Evolutionary conservation across 1,140 invertebrate species (phyloP), one percentile per base, ranked within the genome.

Genomic region (Halictus rubicundus): DNA sequence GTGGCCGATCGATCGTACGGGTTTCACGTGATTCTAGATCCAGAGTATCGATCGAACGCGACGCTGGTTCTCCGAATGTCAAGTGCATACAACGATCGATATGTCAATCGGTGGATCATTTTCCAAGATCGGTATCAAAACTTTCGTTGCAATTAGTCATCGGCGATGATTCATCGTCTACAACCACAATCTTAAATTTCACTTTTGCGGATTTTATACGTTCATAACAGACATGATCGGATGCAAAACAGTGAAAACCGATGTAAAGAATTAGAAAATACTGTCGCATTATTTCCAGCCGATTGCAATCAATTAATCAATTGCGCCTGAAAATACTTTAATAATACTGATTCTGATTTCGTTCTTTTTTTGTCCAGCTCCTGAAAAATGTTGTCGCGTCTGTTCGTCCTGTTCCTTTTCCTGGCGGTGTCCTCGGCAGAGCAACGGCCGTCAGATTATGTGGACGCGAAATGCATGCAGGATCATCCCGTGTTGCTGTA

Each of bases 361-460:
- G 9, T 46, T 7, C n/a, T n/a, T 46, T 7, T 25, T 57, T n/a
- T 14, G 37, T 60, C 14, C 14, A 83, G 70, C 1, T 61, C 1
- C 23, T n/a, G 75, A 68, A 89, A 88, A 42, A 92, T 93, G 91
- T 87, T 78, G 49, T 74, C 84, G 49, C 88, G 83, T 63, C 78
- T 92, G 21, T 78, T 91, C 42, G 88, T 91, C 14, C 76, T 92
- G 25, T 90, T 92, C 68, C 75, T 92, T 32, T 88, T 87, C 12
- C 57, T 92, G 25, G 89, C 89, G 1, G 87, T 90, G 1, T 91
- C 91, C 0, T 92, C 90, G 4, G 91, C 92, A 9, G 92, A 92
- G 64, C 91, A 92, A 52, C 88, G 89, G 25, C 85, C 83, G 46
- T 54, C 39, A 10, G 71, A 82, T 54, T 73, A 39, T 12, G n/a